A percentile compares a stretch with the other conserved stretches of the same genome.
Evolutionary conservation across 2,797 vertebrate genomes (phyloP).

Genomic region (Setipinna tenuifilis): DNA sequence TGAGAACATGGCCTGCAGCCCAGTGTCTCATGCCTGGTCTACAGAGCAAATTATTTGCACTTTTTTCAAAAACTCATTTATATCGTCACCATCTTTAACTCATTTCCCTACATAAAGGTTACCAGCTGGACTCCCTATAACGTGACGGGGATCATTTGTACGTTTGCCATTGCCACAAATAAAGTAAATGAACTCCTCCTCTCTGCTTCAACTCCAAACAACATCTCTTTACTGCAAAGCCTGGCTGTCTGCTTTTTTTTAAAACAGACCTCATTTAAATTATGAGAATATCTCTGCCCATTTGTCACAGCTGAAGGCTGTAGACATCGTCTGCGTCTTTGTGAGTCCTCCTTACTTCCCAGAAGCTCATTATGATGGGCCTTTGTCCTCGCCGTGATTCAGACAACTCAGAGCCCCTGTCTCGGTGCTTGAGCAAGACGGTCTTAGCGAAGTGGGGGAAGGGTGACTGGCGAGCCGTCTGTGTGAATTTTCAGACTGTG

Average conservation of each 20-base stretch:
- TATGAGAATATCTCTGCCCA: slow-evolving; percentile 31
- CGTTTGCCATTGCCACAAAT: background rate
- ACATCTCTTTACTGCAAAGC: background rate
- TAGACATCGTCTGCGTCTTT: slow-evolving; percentile 34
- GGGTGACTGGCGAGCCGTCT: slow-evolving; percentile 32
- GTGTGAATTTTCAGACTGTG: slow-evolving; percentile 40
- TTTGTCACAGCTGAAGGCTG: slow-evolving; percentile 40
- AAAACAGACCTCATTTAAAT: slow-evolving; percentile 35
- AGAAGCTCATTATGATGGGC: slow-evolving; percentile 45
- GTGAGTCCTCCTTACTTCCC: slow-evolving; percentile 26
- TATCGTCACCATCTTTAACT: background rate
- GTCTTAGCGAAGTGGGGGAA: slow-evolving; percentile 46
- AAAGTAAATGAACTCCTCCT: slow-evolving; percentile 11
- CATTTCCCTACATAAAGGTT: background rate
- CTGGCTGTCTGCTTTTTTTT: slow-evolving; percentile 25
- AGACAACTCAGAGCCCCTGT: slow-evolving; percentile 45
- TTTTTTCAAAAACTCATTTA: background rate
- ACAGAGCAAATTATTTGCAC: background rate
- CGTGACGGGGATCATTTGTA: background rate
- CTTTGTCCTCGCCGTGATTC: slow-evolving; percentile 52
- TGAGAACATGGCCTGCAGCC: slow-evolving; percentile 22
- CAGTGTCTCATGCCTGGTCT: background rate
- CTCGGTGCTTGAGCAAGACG: slow-evolving; percentile 41
- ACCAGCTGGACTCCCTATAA: background rate
- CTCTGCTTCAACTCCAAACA: slow-evolving; percentile 11